Conservation (phyloP, 2,113 vertebrate species). For the Conger conger region DNA sequence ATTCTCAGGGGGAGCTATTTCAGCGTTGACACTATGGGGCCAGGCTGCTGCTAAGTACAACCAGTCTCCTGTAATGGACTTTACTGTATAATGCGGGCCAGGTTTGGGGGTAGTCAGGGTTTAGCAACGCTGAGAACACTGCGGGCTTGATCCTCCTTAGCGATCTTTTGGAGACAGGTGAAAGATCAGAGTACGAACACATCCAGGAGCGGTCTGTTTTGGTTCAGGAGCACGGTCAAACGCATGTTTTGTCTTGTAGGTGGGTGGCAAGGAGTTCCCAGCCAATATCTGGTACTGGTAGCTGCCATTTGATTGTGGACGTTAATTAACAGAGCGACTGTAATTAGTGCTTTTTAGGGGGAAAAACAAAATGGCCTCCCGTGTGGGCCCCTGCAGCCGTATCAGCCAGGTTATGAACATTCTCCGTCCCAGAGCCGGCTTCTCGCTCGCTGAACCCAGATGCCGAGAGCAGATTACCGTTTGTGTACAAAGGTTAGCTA, state of each 20-base stretch:
- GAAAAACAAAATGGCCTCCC: slow-evolving; percentile 33
- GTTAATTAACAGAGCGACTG: slow-evolving; percentile 44
- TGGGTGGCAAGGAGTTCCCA: neutral
- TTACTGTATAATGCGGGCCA: slow-evolving; percentile 33
- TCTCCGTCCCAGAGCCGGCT: neutral
- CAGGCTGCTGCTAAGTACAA: slow-evolving; percentile 21
- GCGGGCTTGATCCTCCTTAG: neutral
- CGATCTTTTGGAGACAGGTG: neutral
- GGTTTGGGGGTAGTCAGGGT: neutral
- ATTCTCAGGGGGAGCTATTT: neutral
- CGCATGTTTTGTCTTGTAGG: neutral
- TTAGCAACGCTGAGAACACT: neutral
- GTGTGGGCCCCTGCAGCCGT: neutral
- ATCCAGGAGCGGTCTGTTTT: neutral
- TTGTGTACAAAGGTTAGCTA: slow-evolving; percentile 20
- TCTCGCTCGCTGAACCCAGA: neutral
- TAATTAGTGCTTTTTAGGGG: slow-evolving; percentile 35
- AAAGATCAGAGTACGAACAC: neutral
- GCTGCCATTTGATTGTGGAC: neutral
- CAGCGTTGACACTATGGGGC: slow-evolving; percentile 34
- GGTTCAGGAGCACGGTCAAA: neutral
- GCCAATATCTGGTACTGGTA: slow-evolving; percentile 17
- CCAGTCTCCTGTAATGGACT: slow-evolving; percentile 45
- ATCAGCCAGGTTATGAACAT: neutral
- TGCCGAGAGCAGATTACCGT: slow-evolving; percentile 13